These are phyloP conservation scores for Paragorgia papillata DNA, from an alignment of 92 coral and sea anemone species.

Conservation along the genomic window DNA sequence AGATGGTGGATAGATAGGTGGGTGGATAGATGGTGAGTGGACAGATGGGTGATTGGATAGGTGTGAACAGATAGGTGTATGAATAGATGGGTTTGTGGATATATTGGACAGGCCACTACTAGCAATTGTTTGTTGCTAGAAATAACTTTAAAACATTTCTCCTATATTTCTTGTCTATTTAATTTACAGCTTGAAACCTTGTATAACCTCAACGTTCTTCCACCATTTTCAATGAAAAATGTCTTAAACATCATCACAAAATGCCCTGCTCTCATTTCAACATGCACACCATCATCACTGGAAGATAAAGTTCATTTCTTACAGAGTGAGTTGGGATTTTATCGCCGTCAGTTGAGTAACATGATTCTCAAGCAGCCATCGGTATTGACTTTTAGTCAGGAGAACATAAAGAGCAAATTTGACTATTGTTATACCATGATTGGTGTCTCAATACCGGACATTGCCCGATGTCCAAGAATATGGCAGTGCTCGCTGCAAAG, in stretches of 20 bases:
- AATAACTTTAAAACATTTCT: no score
- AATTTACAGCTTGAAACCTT: slow-evolving; percentile 67
- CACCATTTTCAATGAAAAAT: slow-evolving; percentile 77
- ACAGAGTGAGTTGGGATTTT: slow-evolving; percentile 78
- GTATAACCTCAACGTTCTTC: slow-evolving; percentile 62
- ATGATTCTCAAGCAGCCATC: slow-evolving; percentile 90
- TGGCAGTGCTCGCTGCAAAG: slow-evolving; percentile 90
- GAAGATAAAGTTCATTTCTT: slow-evolving; percentile 66
- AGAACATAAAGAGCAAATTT: slow-evolving; percentile 73
- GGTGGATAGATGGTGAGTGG: no score
- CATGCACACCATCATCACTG: slow-evolving; percentile 67
- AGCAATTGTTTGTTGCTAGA: no score
- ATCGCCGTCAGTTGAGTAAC: slow-evolving; percentile 82
- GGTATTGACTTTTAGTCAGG: slow-evolving; percentile 78
- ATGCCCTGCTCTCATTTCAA: slow-evolving; percentile 83
- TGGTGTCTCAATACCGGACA: slow-evolving; percentile 73
- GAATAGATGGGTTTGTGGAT: no score
- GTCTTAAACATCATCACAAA: slow-evolving; percentile 83
- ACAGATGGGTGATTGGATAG: no score
- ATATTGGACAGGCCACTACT: no score
- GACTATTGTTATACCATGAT: slow-evolving; percentile 74
- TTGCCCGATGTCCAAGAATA: slow-evolving; percentile 88
- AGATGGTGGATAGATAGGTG: no score
- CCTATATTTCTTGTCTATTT: slow-evolving; percentile 6
- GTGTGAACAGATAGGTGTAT: no score